phyloP scores from a whole-genome alignment of 1,140 invertebrate genomes.

The Hyles vespertilio region DNA sequence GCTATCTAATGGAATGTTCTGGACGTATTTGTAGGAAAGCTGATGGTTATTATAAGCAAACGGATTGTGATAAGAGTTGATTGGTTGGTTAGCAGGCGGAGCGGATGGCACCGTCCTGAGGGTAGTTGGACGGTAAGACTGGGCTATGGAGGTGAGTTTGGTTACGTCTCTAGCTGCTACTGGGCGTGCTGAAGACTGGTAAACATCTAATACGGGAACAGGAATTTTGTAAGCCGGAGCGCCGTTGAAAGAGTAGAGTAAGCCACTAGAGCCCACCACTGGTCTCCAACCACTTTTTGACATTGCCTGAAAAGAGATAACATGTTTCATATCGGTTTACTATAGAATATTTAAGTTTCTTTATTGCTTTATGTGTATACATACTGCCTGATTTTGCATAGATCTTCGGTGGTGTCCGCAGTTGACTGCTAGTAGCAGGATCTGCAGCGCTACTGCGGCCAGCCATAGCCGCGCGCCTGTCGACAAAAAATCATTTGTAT shows the following conservation, averaged over 20 bases:
- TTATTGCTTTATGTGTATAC: too few relatives aligned
- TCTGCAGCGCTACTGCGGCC: slow-evolving; percentile 35
- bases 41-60: slow-evolving; percentile 51
- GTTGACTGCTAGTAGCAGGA: slow-evolving; percentile 27
- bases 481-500: slow-evolving; percentile 9
- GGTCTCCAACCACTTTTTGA: slow-evolving; percentile 72
- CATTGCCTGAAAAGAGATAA: slow-evolving; percentile 44
- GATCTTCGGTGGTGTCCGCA: slow-evolving; percentile 48
- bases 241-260: slow-evolving; percentile 48
- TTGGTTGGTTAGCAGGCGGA: slow-evolving; percentile 52
- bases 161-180: slow-evolving; percentile 56
- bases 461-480: slow-evolving; percentile 53
- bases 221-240: slow-evolving; percentile 53
- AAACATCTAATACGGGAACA: slow-evolving; percentile 38
- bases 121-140: slow-evolving; percentile 66
- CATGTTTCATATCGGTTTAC: too few relatives aligned
- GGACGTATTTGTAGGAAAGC: slow-evolving; percentile 58
- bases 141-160: slow-evolving; percentile 68
- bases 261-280: slow-evolving; percentile 56
- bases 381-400: slow-evolving; percentile 46
- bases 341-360: too few relatives aligned
- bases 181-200: slow-evolving; percentile 61
- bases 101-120: slow-evolving; percentile 44
- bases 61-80: slow-evolving; percentile 68
- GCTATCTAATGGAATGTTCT: slow-evolving; percentile 54